Base-by-base conservation (phyloP, 2,888 invertebrate genomes). In the Drosophila affinis region DNA sequence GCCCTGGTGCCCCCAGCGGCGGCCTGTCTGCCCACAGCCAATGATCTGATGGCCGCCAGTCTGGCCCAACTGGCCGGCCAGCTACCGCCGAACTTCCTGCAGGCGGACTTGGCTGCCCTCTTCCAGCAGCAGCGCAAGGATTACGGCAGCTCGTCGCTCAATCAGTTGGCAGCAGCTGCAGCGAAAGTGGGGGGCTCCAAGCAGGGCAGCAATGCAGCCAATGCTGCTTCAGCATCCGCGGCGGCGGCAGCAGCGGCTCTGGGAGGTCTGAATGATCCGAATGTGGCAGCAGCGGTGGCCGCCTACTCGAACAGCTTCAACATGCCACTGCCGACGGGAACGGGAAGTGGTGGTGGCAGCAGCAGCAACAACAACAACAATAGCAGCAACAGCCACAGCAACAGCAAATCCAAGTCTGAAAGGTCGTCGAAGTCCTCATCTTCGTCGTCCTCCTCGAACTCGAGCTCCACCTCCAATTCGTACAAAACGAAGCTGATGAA, bases 401-500 rank as follows among this genome's bases (percentile, higher is more conserved):
- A 81, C 24, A 83, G 78, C 69, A 91, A 91, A 76, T 86, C 89
- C 6, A 91, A 91, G 58, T 76, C 89, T 45, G 90, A 91, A 24
- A 85, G 91, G 29, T 88, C 90, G 0, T 86, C 89, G 0, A 90
- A 90, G 56, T 91, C 91, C 0, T 87, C 88, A 12, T 87, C 89
- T 3, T 89, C 91, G 1, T 90, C 91, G 14, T 90, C 87, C 5
- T 87, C 90, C 9, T 88, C 90, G 1, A 90, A 90, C 18, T 89
- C 90, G 9, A 89, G 89, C 32, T 88, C 91, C 5, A 90, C 91
- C 0, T 90, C 90, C 10, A 91, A 91, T 47, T 91, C 91, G 4
- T 92, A 92, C 59, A 92, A 92, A 77, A 92, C 92, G 0, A 92
- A 92, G 67, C 75, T 92, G 1, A 92, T 92, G 91, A 92, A 91